phyloP scores from a whole-genome alignment of 2,113 vertebrate genomes.

The Psephotus haematonotus region DNA sequence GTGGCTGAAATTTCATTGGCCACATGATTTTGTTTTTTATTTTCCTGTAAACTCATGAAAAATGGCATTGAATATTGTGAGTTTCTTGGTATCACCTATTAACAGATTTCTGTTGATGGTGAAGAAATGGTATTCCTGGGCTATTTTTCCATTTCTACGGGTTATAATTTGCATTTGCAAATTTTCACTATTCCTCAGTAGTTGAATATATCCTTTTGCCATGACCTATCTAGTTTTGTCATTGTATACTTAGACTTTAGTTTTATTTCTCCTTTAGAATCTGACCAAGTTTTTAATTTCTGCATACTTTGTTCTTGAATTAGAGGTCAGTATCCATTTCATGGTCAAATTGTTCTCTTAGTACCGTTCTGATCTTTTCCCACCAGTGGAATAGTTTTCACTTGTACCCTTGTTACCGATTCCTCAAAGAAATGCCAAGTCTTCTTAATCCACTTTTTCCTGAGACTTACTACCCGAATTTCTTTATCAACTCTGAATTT shows the following conservation, averaged over 20 bases:
- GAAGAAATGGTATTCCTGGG: not conserved
- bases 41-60: not conserved
- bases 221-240: not conserved
- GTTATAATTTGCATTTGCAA: not conserved
- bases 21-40: not conserved
- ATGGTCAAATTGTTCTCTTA: not conserved
- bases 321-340: not conserved
- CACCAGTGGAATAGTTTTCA: not conserved
- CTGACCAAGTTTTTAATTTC: not conserved
- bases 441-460: not conserved
- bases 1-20: not conserved
- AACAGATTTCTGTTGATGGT: not conserved
- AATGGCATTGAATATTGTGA: not conserved
- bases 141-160: not conserved
- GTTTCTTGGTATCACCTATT: not conserved
- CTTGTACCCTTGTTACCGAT: not conserved
- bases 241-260: not conserved
- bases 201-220: not conserved
- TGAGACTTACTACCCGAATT: not conserved
- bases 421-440: not conserved
- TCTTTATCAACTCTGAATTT: not conserved
- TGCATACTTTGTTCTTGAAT: not conserved
- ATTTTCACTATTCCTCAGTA: not conserved
- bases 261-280: not conserved
- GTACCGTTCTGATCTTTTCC: not conserved